Base-by-base conservation (phyloP, 2,113 vertebrate genomes). In the Centropristis striata region DNA sequence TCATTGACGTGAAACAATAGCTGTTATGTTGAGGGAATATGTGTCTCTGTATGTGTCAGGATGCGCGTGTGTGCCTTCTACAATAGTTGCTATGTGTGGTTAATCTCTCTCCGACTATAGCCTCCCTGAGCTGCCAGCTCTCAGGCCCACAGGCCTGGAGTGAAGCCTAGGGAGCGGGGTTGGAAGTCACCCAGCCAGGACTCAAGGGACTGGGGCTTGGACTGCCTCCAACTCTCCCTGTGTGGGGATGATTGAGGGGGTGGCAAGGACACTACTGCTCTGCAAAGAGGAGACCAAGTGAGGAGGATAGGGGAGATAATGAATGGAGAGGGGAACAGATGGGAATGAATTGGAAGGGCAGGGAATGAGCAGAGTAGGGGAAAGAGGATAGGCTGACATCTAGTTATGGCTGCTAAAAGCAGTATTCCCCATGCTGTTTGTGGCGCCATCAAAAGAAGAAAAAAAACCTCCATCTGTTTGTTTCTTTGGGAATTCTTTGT, bases 181-280 rank as follows among this genome's bases (percentile, higher is more conserved):
- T 91, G 93, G 89, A 92, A 90, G 90, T 91, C 88, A 90, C 89
- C 90, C 91, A 92, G 80, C 69, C 65, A 82, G 82, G 72, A 78
- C 93, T 89, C 89, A 55, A 80, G 91, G 80, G 91, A 88, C 77
- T 51, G 67, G 67, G 76, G 75, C 59, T 87, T 92, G 92, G 90
- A 82, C 73, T 16, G 76, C 54, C 51, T 91, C 91, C 93, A 94
- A 78, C 72, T 84, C 85, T 80, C 46, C 81, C 77, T 84, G 86
- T 84, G 86, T 88, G 86, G 79, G 74, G 90, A 86, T 86, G 92
- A 92, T 91, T 82, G 88, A 89, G 86, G 84, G 85, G 80, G 80
- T 57, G 87, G 88, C 86, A 91, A 89, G 88, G 84, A 92, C 92
- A 83, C 71, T 58, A 66, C 66, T 54, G 75, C 80, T 86, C 53